Evolutionary conservation across 2,113 vertebrate species (phyloP).

Genomic region (Pomatostomus ruficeps): DNA sequence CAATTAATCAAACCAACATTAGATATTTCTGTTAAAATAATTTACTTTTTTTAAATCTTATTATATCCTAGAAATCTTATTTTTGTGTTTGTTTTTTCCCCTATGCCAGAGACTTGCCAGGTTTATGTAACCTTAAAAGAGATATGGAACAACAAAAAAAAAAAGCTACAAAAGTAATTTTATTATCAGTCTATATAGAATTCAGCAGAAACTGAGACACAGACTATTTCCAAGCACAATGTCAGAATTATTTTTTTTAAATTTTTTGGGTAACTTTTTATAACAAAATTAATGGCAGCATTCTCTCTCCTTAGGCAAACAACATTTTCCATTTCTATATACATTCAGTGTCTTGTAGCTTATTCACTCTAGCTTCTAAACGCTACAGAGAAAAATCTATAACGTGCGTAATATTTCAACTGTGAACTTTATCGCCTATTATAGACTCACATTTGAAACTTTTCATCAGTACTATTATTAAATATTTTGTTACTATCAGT

Average conservation of each 20-base stretch:
- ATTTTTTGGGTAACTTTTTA: background rate
- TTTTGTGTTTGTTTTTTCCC: background rate
- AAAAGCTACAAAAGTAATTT: rapidly evolving
- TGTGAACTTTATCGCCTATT: background rate
- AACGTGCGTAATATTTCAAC: background rate
- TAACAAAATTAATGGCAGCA: background rate
- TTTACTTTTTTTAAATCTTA: background rate
- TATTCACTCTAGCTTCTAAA: background rate
- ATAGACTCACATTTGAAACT: background rate
- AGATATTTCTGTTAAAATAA: background rate
- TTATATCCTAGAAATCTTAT: background rate
- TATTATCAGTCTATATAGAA: background rate
- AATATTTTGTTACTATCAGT: background rate
- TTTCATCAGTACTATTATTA: background rate
- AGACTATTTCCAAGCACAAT: background rate
- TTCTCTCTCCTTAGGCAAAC: background rate
- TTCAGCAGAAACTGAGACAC: background rate
- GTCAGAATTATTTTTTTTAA: background rate
- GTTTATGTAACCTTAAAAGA: background rate
- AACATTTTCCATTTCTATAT: background rate
- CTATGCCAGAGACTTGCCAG: background rate
- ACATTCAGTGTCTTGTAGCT: background rate
- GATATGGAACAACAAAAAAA: background rate
- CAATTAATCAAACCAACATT: background rate
- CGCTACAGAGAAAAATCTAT: background rate